These are phyloP conservation scores for Sycophila texana DNA, from an alignment of 2,888 invertebrate species.

Conservation along the genomic window DNA sequence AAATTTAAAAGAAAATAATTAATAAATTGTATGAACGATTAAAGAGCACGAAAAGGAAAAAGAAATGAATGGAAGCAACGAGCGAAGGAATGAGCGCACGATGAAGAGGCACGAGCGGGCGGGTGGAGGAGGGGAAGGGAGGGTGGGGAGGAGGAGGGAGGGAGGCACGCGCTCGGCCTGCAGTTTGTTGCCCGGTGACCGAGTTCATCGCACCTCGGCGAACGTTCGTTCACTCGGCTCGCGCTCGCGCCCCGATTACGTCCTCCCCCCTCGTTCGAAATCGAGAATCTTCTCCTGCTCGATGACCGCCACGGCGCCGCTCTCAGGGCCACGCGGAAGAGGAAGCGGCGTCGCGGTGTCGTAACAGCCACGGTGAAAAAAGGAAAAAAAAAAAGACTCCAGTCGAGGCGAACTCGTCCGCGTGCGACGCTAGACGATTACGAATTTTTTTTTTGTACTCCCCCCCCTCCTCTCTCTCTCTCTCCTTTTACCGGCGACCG, in stretches of 20 bases:
- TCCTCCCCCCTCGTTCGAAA: slow-evolving; percentile 65
- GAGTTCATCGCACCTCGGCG: slow-evolving; percentile 73
- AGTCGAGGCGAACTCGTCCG: no score
- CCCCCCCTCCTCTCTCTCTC: not conserved
- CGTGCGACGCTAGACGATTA: not conserved
- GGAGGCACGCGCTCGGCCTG: slow-evolving; percentile 58
- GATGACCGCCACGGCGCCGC: not conserved
- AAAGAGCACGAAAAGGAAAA: slow-evolving; percentile 35
- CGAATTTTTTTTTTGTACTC: not conserved
- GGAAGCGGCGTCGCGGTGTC: not conserved
- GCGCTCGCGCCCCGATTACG: slow-evolving; percentile 41
- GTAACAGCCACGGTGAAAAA: not conserved
- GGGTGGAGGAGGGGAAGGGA: slow-evolving; percentile 43
- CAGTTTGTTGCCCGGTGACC: slow-evolving; percentile 76
- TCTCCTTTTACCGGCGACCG: no score
- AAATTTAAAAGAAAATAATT: not conserved
- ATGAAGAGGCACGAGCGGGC: not conserved
- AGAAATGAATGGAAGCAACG: slow-evolving; percentile 48
- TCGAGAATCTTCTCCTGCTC: slow-evolving; percentile 70
- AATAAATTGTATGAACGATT: slow-evolving; percentile 40
- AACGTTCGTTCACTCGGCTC: slow-evolving; percentile 60
- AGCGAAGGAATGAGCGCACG: slow-evolving; percentile 38
- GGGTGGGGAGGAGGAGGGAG: slow-evolving; percentile 2
- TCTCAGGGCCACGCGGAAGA: not conserved
- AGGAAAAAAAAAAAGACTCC: not conserved